Percentiles rank a stretch among this genome's conserved stretches.
Conservation (phyloP, 2,888 invertebrate genomes). For the Tinea trinotella region DNA sequence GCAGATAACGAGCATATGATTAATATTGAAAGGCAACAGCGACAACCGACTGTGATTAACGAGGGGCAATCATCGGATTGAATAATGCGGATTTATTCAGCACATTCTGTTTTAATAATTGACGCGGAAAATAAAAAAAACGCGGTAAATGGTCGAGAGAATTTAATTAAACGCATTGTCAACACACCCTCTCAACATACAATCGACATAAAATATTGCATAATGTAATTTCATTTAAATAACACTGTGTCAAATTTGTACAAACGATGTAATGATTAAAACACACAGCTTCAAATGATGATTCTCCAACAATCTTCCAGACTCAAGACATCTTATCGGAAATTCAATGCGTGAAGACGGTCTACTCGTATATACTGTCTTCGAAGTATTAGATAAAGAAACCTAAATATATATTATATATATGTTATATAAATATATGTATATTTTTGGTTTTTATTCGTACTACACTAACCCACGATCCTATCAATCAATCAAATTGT, state of each 20-base stretch:
- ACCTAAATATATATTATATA: too few relatives aligned
- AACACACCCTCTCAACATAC: slow-evolving; percentile 6
- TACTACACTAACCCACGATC: too few relatives aligned
- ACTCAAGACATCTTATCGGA: too few relatives aligned
- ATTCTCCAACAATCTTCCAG: too few relatives aligned
- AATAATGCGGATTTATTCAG: slow-evolving; percentile 41
- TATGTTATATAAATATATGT: too few relatives aligned
- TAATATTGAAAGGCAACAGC: slow-evolving; percentile 41
- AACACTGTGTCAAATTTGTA: background rate
- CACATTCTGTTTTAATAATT: slow-evolving; percentile 17
- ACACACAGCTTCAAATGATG: too few relatives aligned
- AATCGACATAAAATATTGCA: slow-evolving; percentile 4
- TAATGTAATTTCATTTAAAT: slow-evolving; percentile 9
- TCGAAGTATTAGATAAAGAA: too few relatives aligned
- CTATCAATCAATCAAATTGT: too few relatives aligned
- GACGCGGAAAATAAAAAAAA: slow-evolving; percentile 16
- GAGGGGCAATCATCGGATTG: slow-evolving; percentile 47
- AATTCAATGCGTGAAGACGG: too few relatives aligned
- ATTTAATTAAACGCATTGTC: slow-evolving; percentile 16
- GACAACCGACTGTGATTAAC: slow-evolving; percentile 48
- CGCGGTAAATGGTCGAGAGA: slow-evolving; percentile 10
- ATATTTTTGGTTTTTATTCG: too few relatives aligned
- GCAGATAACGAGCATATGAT: slow-evolving; percentile 51
- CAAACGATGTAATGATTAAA: too few relatives aligned
- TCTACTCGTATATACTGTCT: too few relatives aligned